These are phyloP conservation scores for Poeciliopsis retropinna DNA, from an alignment of 2,113 vertebrate genomes.

Conservation along the genomic window DNA sequence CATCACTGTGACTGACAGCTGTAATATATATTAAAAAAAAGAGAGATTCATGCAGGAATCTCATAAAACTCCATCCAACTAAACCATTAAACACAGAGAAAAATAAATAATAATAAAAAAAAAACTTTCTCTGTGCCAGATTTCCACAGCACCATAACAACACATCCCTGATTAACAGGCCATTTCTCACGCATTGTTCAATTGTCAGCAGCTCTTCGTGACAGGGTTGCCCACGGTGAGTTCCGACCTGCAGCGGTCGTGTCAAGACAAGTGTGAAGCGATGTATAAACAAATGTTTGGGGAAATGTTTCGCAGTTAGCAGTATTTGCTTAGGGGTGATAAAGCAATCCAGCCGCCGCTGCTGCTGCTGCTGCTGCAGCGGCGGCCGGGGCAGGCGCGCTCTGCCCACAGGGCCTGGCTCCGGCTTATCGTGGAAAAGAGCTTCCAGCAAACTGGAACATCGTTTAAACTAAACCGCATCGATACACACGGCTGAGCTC, in stretches of 20 bases:
- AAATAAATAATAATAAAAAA: background rate
- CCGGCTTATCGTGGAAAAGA: background rate
- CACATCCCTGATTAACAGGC: background rate
- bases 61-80: background rate
- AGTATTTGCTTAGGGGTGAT: constrained; percentile 57
- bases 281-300: constrained; percentile 62
- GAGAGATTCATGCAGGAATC: constrained; percentile 34
- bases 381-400: too few species aligned
- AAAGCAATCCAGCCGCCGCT: constrained; percentile 33
- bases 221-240: background rate
- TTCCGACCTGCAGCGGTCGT: constrained; percentile 30
- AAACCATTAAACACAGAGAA: background rate
- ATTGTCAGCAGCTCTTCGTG: background rate
- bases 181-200: background rate
- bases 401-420: constrained; percentile 35
- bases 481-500: background rate
- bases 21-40: constrained; percentile 33
- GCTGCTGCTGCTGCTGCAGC: background rate
- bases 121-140: background rate
- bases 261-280: constrained; percentile 40
- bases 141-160: background rate
- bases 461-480: constrained; percentile 8
- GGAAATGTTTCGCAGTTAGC: constrained; percentile 44
- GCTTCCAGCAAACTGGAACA: constrained; percentile 9
- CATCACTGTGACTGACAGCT: constrained; percentile 48